Evolutionary conservation across 2,797 vertebrate genomes (phyloP).

Genomic region (Rhabdophis nuchalis): DNA sequence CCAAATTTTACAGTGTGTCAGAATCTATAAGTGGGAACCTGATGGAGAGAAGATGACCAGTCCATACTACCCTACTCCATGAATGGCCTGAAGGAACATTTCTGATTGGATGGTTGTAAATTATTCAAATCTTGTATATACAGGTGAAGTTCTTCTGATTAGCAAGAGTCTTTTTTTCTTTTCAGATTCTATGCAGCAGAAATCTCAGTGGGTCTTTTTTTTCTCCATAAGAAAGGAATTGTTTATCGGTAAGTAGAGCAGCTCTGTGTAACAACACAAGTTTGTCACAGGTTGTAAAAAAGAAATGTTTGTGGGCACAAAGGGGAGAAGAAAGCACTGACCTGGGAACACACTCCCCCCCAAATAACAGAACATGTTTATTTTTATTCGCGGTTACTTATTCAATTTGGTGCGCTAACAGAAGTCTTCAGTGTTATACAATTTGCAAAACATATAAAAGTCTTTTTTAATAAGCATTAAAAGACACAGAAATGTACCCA

Average conservation of each 20-base stretch:
- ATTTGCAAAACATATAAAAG: not conserved
- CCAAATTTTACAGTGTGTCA: not conserved
- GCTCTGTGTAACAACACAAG: not conserved
- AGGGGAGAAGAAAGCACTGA: not conserved
- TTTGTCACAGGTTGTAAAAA: not conserved
- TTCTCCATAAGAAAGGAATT: constrained; percentile 88
- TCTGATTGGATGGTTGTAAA: not conserved
- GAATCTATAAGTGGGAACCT: not conserved
- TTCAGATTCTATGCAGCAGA: constrained; percentile 96
- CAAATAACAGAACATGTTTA: not conserved
- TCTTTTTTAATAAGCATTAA: not conserved
- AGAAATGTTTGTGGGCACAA: not conserved
- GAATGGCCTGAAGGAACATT: not conserved
- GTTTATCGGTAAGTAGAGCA: constrained; percentile 84
- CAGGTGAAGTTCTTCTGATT: not conserved
- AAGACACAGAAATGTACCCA: not conserved
- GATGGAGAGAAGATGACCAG: not conserved
- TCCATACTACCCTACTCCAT: not conserved
- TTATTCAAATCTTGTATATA: not conserved
- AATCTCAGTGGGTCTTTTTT: constrained; percentile 92
- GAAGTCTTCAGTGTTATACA: not conserved
- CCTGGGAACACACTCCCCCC: not conserved
- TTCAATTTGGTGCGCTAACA: not conserved
- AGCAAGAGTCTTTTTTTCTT: constrained; percentile 25
- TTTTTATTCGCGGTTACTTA: not conserved